phyloP scores from a whole-genome alignment of 2,888 invertebrate species.

The Spilarctia lutea region DNA sequence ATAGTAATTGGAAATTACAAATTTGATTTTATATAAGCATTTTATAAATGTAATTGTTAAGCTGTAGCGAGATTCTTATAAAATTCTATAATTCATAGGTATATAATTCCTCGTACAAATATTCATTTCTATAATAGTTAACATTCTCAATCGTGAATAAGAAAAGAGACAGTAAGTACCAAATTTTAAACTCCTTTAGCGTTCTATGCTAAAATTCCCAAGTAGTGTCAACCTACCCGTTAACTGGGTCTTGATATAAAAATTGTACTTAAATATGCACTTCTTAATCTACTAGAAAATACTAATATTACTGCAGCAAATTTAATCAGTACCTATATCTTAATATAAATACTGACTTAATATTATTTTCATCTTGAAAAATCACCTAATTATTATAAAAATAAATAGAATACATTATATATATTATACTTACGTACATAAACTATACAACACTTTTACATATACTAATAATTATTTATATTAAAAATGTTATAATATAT shows the following conservation, averaged over 20 bases:
- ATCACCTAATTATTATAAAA: not conserved
- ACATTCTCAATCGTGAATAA: not conserved
- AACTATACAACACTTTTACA: not conserved
- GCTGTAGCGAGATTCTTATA: not conserved
- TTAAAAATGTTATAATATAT: conserved; percentile 10
- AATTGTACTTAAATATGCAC: not conserved
- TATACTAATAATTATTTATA: not conserved
- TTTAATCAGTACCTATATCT: not conserved
- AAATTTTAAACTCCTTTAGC: not conserved
- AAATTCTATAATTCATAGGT: too few species aligned
- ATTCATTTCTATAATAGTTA: not conserved
- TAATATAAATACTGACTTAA: not conserved
- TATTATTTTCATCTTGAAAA: not conserved
- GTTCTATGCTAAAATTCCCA: not conserved
- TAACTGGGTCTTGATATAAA: too few species aligned
- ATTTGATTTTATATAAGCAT: not conserved
- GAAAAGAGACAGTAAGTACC: not conserved
- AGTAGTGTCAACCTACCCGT: not conserved
- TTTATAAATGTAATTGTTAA: not conserved
- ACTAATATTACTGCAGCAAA: not conserved
- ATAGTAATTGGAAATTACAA: not conserved
- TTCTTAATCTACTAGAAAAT: not conserved
- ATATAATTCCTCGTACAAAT: too few species aligned
- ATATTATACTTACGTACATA: conserved; percentile 4
- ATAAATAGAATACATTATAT: not conserved